Conservation (phyloP, 2,888 invertebrate genomes). For the Habroteleia sp. region DNA sequence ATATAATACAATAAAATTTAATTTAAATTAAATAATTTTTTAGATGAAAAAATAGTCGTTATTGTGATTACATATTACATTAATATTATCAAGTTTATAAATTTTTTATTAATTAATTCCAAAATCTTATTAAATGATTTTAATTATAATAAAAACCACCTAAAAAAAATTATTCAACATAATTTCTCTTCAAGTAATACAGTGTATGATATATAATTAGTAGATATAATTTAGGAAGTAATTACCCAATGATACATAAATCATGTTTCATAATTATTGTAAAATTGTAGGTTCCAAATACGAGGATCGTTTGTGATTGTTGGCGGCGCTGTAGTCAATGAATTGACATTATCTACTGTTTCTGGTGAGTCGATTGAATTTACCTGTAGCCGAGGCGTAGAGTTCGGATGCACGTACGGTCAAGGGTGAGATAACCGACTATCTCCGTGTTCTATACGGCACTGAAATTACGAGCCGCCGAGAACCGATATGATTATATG, state of each 20-base stretch:
- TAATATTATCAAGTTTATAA: too few species aligned
- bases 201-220: too few species aligned
- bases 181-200: too few species aligned
- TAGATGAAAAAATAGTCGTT: too few species aligned
- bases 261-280: conserved; percentile 3
- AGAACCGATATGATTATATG: conserved; percentile 61
- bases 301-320: conserved; percentile 2
- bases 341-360: conserved; percentile 59
- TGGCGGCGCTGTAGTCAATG: conserved; percentile 32
- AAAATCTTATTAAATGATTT: too few species aligned
- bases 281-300: conserved; percentile 25
- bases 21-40: too few species aligned
- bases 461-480: conserved; percentile 58
- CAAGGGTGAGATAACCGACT: conserved; percentile 61
- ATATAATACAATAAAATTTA: too few species aligned
- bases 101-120: too few species aligned
- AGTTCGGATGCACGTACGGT: conserved; percentile 58
- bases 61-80: too few species aligned
- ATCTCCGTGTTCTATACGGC: conserved; percentile 42
- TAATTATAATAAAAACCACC: too few species aligned
- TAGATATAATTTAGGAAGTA: conserved; percentile 1
- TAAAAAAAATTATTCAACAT: too few species aligned
- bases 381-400: conserved; percentile 39
- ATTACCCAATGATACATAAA: conserved; percentile 1
- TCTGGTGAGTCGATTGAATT: conserved; percentile 59